A percentile compares a stretch with the other conserved stretches of the same genome.
Evolutionary conservation across 2,797 vertebrate species (phyloP).

Genomic region (Ataeniobius toweri): DNA sequence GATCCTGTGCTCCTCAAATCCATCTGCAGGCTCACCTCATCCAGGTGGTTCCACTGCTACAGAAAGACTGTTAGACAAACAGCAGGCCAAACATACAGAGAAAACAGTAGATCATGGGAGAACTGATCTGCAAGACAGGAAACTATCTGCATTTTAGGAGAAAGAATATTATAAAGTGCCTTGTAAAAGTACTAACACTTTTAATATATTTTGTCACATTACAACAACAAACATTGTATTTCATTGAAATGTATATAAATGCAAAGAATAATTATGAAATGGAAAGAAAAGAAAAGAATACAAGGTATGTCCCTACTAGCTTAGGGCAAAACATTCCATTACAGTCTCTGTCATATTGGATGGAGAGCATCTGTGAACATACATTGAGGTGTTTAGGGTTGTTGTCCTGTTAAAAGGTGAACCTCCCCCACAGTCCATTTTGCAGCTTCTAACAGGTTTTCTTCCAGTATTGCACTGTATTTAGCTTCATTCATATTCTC

Average conservation of each 20-base stretch:
- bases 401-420: too few species aligned
- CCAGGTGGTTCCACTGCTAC: slow-evolving; percentile 68
- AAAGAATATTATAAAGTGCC: not conserved
- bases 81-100: slow-evolving; percentile 4
- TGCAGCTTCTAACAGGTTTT: too few species aligned
- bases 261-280: not conserved
- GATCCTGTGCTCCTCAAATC: slow-evolving; percentile 57
- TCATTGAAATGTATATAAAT: not conserved
- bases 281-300: not conserved
- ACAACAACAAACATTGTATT: not conserved
- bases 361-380: not conserved
- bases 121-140: not conserved
- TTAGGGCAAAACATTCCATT: not conserved
- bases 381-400: too few species aligned
- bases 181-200: too few species aligned
- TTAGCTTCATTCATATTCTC: too few species aligned
- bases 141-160: not conserved
- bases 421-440: too few species aligned
- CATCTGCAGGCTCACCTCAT: slow-evolving; percentile 63
- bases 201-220: not conserved
- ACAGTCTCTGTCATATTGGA: not conserved
- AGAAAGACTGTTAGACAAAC: slow-evolving; percentile 43
- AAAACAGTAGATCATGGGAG: slow-evolving; percentile 5
- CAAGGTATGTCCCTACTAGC: not conserved
- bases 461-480: too few species aligned